Percentiles rank a stretch among this genome's conserved stretches.
Conservation (phyloP, 2,113 vertebrate species). For the Microcebus lehilahytsara region DNA sequence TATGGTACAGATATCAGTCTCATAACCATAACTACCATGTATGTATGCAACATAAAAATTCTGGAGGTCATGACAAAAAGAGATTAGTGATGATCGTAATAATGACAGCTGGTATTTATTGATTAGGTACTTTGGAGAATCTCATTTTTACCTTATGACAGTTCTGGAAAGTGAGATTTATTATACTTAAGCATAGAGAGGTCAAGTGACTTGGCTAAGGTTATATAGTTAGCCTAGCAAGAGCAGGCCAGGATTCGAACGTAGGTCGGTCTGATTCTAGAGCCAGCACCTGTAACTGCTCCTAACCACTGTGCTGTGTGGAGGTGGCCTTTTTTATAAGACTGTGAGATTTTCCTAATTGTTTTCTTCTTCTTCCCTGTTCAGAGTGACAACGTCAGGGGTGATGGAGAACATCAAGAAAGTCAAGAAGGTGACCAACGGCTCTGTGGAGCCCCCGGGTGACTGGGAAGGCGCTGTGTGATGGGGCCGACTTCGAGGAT, state of each 20-base stretch:
- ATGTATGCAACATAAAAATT: fast-evolving
- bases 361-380: not conserved
- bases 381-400: constrained; percentile 85
- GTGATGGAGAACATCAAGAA: constrained; percentile 88
- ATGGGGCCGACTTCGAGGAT: not conserved
- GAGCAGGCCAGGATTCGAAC: too few relatives aligned
- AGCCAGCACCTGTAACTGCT: fast-evolving
- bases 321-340: not conserved
- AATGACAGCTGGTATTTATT: fast-evolving
- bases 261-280: not conserved
- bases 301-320: fast-evolving
- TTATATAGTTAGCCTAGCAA: fast-evolving
- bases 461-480: constrained; percentile 81
- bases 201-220: not conserved
- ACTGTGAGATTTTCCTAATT: not conserved
- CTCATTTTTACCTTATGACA: not conserved
- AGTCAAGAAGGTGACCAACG: constrained; percentile 86
- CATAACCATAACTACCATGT: fast-evolving
- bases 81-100: fast-evolving
- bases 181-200: not conserved
- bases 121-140: not conserved
- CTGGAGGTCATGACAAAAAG: not conserved
- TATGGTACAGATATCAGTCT: not conserved
- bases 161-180: not conserved
- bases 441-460: constrained; percentile 78